These are phyloP conservation scores for Microplitis mediator DNA, from an alignment of 1,140 invertebrate species.

Conservation along the genomic window DNA sequence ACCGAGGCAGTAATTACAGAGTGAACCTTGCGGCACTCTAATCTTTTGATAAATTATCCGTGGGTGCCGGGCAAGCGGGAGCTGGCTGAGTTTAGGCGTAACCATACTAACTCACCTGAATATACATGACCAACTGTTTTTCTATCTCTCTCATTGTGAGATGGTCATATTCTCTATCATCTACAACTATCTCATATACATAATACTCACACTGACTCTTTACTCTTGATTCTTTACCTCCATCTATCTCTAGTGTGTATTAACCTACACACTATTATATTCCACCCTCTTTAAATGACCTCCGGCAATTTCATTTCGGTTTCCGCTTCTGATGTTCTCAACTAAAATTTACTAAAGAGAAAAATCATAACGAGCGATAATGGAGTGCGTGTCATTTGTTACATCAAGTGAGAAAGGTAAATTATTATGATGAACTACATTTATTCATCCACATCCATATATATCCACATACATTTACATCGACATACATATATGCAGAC, in stretches of 20 bases:
- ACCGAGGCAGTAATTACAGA: conserved; percentile 30
- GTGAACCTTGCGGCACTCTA: conserved; percentile 24
- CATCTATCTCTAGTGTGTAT: neutral
- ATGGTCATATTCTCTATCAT: neutral
- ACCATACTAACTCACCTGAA: conserved; percentile 19
- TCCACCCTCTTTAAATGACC: neutral
- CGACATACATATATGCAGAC: too few relatives aligned
- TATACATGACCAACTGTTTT: neutral
- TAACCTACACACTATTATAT: neutral
- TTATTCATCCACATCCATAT: too few relatives aligned
- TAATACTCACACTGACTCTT: neutral
- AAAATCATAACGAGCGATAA: conserved; percentile 9
- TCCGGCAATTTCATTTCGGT: conserved; percentile 13
- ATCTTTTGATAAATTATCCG: conserved; percentile 33
- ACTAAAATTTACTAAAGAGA: neutral
- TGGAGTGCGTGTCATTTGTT: conserved; percentile 10
- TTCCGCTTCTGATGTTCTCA: neutral
- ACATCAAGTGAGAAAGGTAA: too few relatives aligned
- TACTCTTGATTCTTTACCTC: neutral
- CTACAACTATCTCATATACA: neutral
- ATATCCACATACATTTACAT: too few relatives aligned
- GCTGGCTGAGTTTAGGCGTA: conserved; percentile 25
- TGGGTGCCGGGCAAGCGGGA: conserved; percentile 13
- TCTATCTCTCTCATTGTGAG: neutral
- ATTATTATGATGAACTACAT: too few relatives aligned